Evolutionary conservation across 23 tunicate species (phyloP).

Genomic region (Diplosoma virens): DNA sequence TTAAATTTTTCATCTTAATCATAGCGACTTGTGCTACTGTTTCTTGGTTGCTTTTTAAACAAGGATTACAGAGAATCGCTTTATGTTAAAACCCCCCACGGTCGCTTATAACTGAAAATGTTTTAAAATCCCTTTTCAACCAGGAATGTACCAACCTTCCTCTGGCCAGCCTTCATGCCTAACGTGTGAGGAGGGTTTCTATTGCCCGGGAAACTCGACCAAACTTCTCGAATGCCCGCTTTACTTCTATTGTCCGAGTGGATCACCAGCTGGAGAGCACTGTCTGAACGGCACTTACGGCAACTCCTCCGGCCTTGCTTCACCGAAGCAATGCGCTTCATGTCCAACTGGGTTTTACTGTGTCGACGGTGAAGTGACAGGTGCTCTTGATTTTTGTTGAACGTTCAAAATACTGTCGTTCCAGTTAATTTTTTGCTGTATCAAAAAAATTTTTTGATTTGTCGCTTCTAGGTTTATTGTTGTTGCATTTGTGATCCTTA

Average conservation of each 20-base stretch:
- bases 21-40: no score
- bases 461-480: not conserved
- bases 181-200: slow-evolving; percentile 62
- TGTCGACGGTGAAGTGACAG: slow-evolving; percentile 68
- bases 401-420: no score
- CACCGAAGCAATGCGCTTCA: slow-evolving; percentile 46
- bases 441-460: not conserved
- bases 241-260: slow-evolving; percentile 49
- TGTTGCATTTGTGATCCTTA: not conserved
- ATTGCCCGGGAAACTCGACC: slow-evolving; percentile 58
- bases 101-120: no score
- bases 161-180: slow-evolving; percentile 28
- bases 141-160: slow-evolving; percentile 69
- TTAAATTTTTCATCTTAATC: no score
- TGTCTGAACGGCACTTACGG: slow-evolving; percentile 90
- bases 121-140: not conserved
- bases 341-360: slow-evolving; percentile 91
- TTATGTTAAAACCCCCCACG: no score
- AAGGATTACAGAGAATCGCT: no score
- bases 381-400: no score
- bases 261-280: slow-evolving; percentile 18
- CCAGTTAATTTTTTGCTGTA: not conserved
- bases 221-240: slow-evolving; percentile 60
- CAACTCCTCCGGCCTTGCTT: slow-evolving; percentile 33
- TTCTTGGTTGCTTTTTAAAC: no score